Percentiles rank a stretch among this genome's conserved stretches.
phyloP scores from a whole-genome alignment of 1,140 invertebrate species.

The Ips typographus region DNA sequence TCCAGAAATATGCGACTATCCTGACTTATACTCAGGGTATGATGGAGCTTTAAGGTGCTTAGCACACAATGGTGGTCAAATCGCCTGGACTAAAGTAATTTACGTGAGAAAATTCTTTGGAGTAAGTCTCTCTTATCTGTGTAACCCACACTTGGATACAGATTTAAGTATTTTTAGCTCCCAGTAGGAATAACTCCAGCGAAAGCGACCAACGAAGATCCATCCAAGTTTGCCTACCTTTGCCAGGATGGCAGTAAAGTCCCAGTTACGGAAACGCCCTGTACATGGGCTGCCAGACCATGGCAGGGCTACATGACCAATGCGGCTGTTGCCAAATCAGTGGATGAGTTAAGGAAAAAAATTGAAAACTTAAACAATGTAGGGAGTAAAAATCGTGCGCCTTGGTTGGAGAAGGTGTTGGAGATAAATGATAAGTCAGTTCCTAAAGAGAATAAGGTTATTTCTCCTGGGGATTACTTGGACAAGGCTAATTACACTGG shows the following conservation, averaged over 20 bases:
- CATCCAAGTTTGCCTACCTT: slow-evolving; percentile 69
- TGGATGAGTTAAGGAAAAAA: slow-evolving; percentile 50
- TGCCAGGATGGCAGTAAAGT: slow-evolving; percentile 78
- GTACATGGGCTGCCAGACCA: slow-evolving; percentile 76
- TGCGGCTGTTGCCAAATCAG: slow-evolving; percentile 57
- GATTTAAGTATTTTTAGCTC: slow-evolving; percentile 47
- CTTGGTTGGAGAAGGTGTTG: slow-evolving; percentile 58
- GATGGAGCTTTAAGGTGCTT: slow-evolving; percentile 81
- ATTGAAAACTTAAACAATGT: slow-evolving; percentile 51
- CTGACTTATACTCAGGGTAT: slow-evolving; percentile 80
- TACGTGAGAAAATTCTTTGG: slow-evolving; percentile 76
- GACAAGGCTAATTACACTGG: slow-evolving; percentile 70
- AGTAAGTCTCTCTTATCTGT: slow-evolving; percentile 50
- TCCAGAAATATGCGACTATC: slow-evolving; percentile 74
- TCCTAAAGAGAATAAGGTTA: slow-evolving; percentile 63
- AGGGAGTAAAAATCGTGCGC: slow-evolving; percentile 53
- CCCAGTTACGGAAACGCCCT: slow-evolving; percentile 66
- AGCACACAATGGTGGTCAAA: slow-evolving; percentile 72
- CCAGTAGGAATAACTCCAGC: slow-evolving; percentile 60
- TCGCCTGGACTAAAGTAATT: slow-evolving; percentile 83
- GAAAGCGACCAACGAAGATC: slow-evolving; percentile 55
- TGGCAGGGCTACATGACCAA: slow-evolving; percentile 75
- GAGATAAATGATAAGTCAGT: slow-evolving; percentile 58
- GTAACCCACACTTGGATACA: background rate
- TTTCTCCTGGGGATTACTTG: slow-evolving; percentile 65